These are phyloP conservation scores for Pseudorasbora parva DNA, from an alignment of 2,113 vertebrate genomes.

Conservation along the genomic window DNA sequence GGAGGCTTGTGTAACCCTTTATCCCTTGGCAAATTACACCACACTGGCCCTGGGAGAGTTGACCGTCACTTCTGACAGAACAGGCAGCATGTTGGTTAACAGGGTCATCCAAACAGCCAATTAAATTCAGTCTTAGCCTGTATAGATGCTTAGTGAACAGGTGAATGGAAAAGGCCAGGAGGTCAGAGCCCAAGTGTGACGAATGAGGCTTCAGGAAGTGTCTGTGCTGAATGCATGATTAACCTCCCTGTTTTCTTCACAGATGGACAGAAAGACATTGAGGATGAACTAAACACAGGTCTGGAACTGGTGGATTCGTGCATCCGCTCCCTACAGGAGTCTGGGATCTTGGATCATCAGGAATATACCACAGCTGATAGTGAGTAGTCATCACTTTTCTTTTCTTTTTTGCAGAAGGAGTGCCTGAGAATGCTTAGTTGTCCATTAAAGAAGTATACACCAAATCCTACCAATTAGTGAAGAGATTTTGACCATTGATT, in stretches of 20 bases:
- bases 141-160: not conserved
- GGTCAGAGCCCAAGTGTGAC: not conserved
- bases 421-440: not conserved
- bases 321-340: conserved; percentile 95
- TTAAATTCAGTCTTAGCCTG: conserved; percentile 29
- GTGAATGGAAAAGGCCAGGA: not conserved
- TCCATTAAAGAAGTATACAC: not conserved
- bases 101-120: conserved; percentile 12
- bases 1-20: conserved; percentile 27
- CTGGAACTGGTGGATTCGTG: conserved; percentile 97
- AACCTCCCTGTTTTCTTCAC: conserved; percentile 35
- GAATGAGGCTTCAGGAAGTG: not conserved
- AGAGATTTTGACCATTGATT: conserved; percentile 28
- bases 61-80: conserved; percentile 29
- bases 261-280: conserved; percentile 98
- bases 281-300: conserved; percentile 96
- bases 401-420: not conserved
- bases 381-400: conserved; percentile 71
- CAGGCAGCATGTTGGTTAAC: conserved; percentile 11
- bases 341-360: conserved; percentile 92
- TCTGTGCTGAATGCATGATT: not conserved
- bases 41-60: conserved; percentile 10
- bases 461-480: conserved; percentile 8
- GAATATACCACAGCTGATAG: conserved; percentile 87
- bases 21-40: conserved; percentile 31